Evolutionary conservation across 1,140 invertebrate genomes (phyloP), one percentile per base, ranked within the genome.

Genomic region (Habropoda laboriosa): DNA sequence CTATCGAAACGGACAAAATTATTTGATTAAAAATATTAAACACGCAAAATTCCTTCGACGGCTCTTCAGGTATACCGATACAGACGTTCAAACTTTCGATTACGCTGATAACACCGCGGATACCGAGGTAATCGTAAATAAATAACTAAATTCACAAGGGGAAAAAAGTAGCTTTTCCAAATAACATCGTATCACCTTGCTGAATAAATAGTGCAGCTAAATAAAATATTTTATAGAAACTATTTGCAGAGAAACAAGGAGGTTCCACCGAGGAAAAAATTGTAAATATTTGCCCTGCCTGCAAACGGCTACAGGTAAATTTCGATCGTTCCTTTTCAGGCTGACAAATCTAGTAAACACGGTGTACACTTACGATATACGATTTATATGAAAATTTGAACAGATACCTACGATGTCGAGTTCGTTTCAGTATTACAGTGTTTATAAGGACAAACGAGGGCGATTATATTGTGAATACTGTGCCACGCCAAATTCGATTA

Each of bases 401-500:
- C 64, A 75, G 16, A 0, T 32, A 32, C 8, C 57, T 5, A 6
- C 42, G 21, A 42, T 10, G 12, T 12, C 45, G 2, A 40, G 42
- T 21, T 58, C 49, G 4, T 35, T 32, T 24, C 66, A 47, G 45
- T 79, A 66, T 38, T 79, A 51, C 27, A 68, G 0, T 21, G 21
- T 73, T 30, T 70, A 70, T 10, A 81, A 24, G 30, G 72, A 79
- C 1, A 81, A 53, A 18, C 74, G 49, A 16, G 85, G 75, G 21
- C 73, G 51, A 40, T n/a, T 80, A 12, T 83, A 74, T 2, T 87
- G 86, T n/a, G 55, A 80, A 27, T 60, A 35, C 21, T 86, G 86
- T 60, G 72, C 79, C 1, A 47, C 63, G 2, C 10, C 49, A 8
- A 55, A 42, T 18, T 18, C 47, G 0, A 38, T 61, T 24, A 63